Conservation (phyloP, 2,888 invertebrate species). For the Diachrysia chrysitis region DNA sequence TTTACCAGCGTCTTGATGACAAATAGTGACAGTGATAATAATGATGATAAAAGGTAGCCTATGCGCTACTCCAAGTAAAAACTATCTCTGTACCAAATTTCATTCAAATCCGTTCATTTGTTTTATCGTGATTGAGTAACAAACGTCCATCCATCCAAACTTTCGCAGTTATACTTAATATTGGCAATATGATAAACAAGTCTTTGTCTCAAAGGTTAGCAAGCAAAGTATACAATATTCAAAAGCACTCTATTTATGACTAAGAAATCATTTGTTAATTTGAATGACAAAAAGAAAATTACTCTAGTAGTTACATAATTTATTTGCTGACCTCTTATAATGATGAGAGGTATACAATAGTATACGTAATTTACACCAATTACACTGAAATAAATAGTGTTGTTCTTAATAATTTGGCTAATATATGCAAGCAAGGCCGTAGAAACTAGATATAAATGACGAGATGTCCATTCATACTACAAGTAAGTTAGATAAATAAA, state of each 20-base stretch:
- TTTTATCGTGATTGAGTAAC: too few species aligned
- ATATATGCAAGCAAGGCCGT: constrained; percentile 4
- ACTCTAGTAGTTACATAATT: constrained; percentile 28
- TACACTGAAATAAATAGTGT: constrained; percentile 26
- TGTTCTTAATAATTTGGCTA: constrained; percentile 16
- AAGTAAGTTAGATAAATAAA: background rate
- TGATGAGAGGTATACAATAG: constrained; percentile 22
- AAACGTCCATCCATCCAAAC: too few species aligned
- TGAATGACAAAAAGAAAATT: constrained; percentile 35
- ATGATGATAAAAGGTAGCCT: too few species aligned
- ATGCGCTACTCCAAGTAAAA: too few species aligned
- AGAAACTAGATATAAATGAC: background rate
- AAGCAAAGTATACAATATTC: constrained; percentile 24
- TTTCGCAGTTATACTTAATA: too few species aligned
- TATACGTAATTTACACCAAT: constrained; percentile 5
- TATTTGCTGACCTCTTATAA: constrained; percentile 35
- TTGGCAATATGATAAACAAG: background rate
- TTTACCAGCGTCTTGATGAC: too few species aligned
- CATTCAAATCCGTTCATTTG: too few species aligned
- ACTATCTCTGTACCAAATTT: too few species aligned
- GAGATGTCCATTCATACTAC: background rate
- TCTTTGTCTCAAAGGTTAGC: background rate
- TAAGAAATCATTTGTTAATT: constrained; percentile 26
- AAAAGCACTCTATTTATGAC: constrained; percentile 18
- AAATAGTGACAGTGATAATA: too few species aligned